Conservation (phyloP, 2,113 vertebrate genomes). For the Rhinopithecus roxellana region DNA sequence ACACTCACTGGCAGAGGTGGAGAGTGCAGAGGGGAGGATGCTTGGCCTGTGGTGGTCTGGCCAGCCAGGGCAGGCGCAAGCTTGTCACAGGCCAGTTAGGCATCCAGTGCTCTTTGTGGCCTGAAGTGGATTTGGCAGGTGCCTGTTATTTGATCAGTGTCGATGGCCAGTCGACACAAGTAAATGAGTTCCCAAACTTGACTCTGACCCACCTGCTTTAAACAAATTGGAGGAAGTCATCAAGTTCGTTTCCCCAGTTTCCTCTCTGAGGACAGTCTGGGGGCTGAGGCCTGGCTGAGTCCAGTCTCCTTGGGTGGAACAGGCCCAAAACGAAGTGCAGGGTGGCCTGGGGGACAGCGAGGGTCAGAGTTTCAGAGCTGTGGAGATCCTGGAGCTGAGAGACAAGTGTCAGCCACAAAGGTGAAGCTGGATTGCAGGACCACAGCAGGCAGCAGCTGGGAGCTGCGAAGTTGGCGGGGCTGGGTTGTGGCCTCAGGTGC, state of each 20-base stretch:
- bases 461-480: not conserved
- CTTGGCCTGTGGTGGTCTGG: not conserved
- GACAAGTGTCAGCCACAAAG: not conserved
- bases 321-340: not conserved
- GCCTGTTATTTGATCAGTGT: not conserved
- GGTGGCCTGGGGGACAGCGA: rapidly evolving
- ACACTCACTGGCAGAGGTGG: not conserved
- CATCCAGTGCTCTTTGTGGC: not conserved
- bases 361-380: not conserved
- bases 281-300: not conserved
- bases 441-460: not conserved
- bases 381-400: not conserved
- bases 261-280: not conserved
- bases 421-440: no score
- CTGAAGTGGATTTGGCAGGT: not conserved
- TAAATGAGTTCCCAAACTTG: not conserved
- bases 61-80: no score
- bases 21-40: not conserved
- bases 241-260: not conserved
- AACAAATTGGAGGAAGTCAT: rapidly evolving
- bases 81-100: not conserved
- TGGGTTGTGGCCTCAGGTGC: not conserved
- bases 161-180: not conserved
- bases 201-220: not conserved
- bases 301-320: not conserved